These are phyloP conservation scores for Smutsia temminckii DNA, from an alignment of 2,797 vertebrate genomes.

Conservation along the genomic window DNA sequence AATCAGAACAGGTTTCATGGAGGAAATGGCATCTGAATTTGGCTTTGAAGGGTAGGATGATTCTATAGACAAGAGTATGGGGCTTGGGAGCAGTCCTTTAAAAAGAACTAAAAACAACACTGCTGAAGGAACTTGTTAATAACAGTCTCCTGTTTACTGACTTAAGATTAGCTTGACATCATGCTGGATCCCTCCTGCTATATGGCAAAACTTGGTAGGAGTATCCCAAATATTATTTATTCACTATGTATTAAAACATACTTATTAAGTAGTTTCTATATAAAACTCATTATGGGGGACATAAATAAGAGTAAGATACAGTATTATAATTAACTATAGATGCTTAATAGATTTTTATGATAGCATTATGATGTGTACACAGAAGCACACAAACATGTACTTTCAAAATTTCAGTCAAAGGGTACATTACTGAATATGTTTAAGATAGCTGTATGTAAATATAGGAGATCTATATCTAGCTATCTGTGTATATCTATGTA, in stretches of 20 bases:
- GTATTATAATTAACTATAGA: background rate
- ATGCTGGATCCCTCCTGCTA: background rate
- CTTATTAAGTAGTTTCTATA: background rate
- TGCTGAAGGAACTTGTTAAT: background rate
- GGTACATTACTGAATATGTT: background rate
- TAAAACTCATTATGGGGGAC: background rate
- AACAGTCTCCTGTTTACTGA: conserved; percentile 20
- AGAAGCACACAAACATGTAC: background rate
- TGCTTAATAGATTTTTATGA: background rate
- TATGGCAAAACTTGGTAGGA: background rate
- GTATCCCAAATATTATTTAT: background rate
- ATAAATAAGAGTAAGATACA: background rate
- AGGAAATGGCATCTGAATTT: background rate
- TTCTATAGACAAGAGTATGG: background rate
- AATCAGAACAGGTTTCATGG: background rate
- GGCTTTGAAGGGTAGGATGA: background rate
- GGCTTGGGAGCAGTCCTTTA: background rate
- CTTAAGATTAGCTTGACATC: background rate
- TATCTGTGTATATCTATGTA: background rate
- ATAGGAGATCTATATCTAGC: background rate
- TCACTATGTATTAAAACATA: background rate
- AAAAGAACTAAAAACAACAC: background rate
- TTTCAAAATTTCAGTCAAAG: background rate
- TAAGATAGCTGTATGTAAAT: background rate
- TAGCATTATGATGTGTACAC: background rate